Conservation (phyloP, 2,113 vertebrate species). For the Loxodonta africana region DNA sequence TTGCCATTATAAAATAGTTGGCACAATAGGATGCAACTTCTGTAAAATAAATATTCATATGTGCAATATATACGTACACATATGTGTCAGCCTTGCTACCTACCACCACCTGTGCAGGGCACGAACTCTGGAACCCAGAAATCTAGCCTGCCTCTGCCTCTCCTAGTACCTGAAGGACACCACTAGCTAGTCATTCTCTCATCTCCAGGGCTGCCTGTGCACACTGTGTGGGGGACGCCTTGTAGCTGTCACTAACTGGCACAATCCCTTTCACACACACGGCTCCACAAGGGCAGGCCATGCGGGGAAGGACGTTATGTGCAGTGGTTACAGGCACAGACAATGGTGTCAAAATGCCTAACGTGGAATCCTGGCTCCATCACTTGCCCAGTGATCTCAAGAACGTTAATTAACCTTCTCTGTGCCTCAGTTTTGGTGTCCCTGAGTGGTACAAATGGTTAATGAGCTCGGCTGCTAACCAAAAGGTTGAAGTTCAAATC, state of each 20-base stretch:
- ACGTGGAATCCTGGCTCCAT: neutral
- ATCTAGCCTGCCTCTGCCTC: neutral
- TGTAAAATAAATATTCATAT: slow-evolving; percentile 16
- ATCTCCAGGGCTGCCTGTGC: neutral
- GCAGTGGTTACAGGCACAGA: neutral
- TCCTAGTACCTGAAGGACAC: neutral
- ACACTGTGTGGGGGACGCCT: fast-evolving
- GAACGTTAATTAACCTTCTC: neutral
- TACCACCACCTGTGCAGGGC: neutral
- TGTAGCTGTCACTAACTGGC: neutral
- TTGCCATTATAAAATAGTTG: slow-evolving; percentile 11
- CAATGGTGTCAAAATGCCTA: neutral
- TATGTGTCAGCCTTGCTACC: neutral
- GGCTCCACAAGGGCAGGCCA: neutral
- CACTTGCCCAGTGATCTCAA: neutral
- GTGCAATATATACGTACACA: neutral
- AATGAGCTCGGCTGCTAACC: neutral
- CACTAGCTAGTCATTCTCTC: neutral
- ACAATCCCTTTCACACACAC: neutral
- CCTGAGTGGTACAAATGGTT: neutral
- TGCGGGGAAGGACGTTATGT: neutral
- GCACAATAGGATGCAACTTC: neutral
- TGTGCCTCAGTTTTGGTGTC: neutral
- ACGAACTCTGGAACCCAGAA: neutral
- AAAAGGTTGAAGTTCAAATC: neutral